phyloP scores from a whole-genome alignment of 2,797 vertebrate genomes.

The Sebastes matsubarae region DNA sequence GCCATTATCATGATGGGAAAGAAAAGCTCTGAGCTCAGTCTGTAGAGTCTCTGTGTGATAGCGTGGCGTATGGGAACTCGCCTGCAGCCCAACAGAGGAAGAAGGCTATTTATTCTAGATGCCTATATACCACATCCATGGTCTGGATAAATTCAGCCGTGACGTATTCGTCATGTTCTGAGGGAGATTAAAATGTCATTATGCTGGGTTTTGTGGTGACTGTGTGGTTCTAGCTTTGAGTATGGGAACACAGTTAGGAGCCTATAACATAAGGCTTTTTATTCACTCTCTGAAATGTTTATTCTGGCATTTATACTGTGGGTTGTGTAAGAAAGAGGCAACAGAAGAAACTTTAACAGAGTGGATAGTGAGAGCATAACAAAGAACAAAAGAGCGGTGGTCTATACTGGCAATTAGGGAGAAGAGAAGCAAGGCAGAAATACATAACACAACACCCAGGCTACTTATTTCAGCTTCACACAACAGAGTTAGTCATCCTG shows the following conservation, averaged over 20 bases:
- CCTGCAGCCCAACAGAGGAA: slow-evolving; percentile 33
- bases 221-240: slow-evolving; percentile 17
- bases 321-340: not conserved
- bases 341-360: slow-evolving; percentile 8
- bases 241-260: slow-evolving; percentile 16
- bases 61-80: slow-evolving; percentile 38
- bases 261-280: slow-evolving; percentile 6
- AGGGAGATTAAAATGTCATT: slow-evolving; percentile 51
- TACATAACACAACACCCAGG: not conserved
- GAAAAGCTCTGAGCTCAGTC: slow-evolving; percentile 17
- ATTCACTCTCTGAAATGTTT: slow-evolving; percentile 31
- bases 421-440: slow-evolving; percentile 11
- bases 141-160: slow-evolving; percentile 22
- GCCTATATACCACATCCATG: slow-evolving; percentile 12
- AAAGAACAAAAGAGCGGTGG: slow-evolving; percentile 7
- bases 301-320: slow-evolving; percentile 29
- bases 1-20: slow-evolving; percentile 46
- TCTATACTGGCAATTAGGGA: slow-evolving; percentile 17
- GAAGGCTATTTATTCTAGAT: slow-evolving; percentile 42
- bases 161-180: slow-evolving; percentile 42
- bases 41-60: slow-evolving; percentile 33
- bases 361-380: slow-evolving; percentile 10
- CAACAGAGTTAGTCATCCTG: slow-evolving; percentile 10
- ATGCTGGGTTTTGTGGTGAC: slow-evolving; percentile 28
- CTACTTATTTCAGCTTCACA: slow-evolving; percentile 14